These are phyloP conservation scores for Corella eumyota DNA, from an alignment of 23 tunicate genomes.

Conservation along the genomic window DNA sequence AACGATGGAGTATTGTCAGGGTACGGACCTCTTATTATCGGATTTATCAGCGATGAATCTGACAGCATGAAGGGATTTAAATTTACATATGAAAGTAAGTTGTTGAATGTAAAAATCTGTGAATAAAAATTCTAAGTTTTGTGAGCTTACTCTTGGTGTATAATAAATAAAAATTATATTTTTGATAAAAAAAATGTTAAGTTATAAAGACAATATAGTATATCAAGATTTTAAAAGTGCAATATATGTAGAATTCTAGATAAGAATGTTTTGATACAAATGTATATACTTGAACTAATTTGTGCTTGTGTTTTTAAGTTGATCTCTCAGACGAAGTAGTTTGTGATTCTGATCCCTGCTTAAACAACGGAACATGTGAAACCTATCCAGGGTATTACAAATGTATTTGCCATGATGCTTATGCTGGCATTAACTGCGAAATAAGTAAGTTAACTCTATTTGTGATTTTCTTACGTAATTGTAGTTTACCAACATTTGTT, in stretches of 20 bases:
- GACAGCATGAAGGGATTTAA: slow-evolving; percentile 39
- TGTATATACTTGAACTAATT: too few species aligned
- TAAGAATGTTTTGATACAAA: too few species aligned
- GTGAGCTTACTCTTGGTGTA: neutral
- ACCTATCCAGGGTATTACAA: slow-evolving; percentile 42
- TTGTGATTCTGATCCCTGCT: slow-evolving; percentile 77
- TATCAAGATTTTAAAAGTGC: too few species aligned
- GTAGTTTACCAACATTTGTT: neutral
- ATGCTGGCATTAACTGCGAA: slow-evolving; percentile 73
- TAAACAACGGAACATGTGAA: slow-evolving; percentile 48
- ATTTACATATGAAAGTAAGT: slow-evolving; percentile 61
- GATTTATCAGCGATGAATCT: slow-evolving; percentile 58
- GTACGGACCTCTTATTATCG: slow-evolving; percentile 65
- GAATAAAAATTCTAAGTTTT: neutral
- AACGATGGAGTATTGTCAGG: slow-evolving; percentile 57
- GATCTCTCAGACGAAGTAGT: slow-evolving; percentile 68
- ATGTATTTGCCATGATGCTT: slow-evolving; percentile 55
- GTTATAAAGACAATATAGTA: too few species aligned
- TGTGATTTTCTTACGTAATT: neutral
- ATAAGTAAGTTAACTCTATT: slow-evolving; percentile 20
- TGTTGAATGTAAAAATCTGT: too few species aligned
- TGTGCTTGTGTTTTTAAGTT: too few species aligned
- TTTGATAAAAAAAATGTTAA: too few species aligned
- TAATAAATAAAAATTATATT: neutral
- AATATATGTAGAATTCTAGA: too few species aligned